Evolutionary conservation across 2,113 vertebrate species (phyloP).

Genomic region (Mandrillus leucophaeus): DNA sequence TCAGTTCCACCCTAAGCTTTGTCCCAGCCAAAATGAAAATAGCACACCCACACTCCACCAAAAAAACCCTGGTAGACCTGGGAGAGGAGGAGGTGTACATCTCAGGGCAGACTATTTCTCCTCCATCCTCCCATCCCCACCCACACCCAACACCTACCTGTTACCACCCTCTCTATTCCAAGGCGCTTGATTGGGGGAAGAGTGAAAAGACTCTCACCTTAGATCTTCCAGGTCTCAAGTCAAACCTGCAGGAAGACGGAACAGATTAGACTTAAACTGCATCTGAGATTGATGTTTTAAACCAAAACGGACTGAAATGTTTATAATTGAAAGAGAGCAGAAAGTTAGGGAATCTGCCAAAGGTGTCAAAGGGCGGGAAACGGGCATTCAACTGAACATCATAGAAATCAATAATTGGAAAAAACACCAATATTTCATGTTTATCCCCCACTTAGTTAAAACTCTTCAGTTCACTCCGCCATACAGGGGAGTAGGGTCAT

Average conservation of each 20-base stretch:
- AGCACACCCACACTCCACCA: neutral
- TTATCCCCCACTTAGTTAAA: neutral
- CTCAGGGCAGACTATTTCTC: neutral
- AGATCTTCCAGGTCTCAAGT: neutral
- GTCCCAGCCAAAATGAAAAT: neutral
- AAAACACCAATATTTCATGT: conserved; percentile 9
- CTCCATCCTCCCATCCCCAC: neutral
- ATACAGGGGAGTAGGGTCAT: conserved; percentile 23
- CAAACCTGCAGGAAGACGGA: neutral
- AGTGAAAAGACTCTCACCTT: neutral
- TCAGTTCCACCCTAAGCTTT: neutral
- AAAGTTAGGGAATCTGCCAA: neutral
- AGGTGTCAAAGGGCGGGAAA: neutral
- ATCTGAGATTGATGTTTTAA: neutral
- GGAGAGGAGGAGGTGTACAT: neutral
- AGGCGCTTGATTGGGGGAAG: neutral
- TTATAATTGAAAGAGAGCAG: neutral
- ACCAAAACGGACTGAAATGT: neutral
- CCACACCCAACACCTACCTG: neutral
- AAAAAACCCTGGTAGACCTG: neutral
- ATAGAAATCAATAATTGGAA: conserved; percentile 16
- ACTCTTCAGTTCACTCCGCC: neutral
- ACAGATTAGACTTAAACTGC: neutral
- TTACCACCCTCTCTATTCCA: neutral
- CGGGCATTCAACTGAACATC: neutral